Percentiles rank a stretch among this genome's conserved stretches.
Conservation (phyloP, 2,113 vertebrate species). For the Lutjanus erythropterus region DNA sequence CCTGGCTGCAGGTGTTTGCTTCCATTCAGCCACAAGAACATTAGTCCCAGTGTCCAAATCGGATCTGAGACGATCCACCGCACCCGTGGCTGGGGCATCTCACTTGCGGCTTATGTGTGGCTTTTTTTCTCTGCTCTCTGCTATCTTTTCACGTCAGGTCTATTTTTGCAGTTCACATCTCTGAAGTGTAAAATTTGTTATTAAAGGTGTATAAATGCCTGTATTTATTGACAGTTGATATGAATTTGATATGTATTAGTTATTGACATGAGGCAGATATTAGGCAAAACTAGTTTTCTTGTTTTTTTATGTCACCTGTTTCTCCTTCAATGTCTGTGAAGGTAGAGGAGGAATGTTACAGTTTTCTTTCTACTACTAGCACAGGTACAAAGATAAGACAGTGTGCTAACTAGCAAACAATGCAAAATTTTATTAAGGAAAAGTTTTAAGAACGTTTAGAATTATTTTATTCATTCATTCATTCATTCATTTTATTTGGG, state of each 20-base stretch:
- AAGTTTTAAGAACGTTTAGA: too few relatives aligned
- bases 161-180: neutral
- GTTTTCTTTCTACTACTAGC: too few relatives aligned
- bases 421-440: too few relatives aligned
- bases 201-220: neutral
- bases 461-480: too few relatives aligned
- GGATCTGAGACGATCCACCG: neutral
- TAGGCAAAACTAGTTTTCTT: too few relatives aligned
- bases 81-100: neutral
- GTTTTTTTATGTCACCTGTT: too few relatives aligned
- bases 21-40: neutral
- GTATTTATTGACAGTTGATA: neutral
- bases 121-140: conserved; percentile 6
- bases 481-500: too few relatives aligned
- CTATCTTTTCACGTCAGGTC: conserved; percentile 1
- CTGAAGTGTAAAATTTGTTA: neutral
- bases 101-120: neutral
- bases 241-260: neutral
- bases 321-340: too few relatives aligned
- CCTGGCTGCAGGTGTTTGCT: conserved; percentile 15
- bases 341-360: too few relatives aligned
- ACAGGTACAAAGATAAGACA: too few relatives aligned
- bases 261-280: too few relatives aligned
- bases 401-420: too few relatives aligned
- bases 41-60: neutral